Percentiles rank a stretch among this genome's conserved stretches.
Conservation (phyloP, 2,113 vertebrate species). For the Tenebrosternarchus preto region DNA sequence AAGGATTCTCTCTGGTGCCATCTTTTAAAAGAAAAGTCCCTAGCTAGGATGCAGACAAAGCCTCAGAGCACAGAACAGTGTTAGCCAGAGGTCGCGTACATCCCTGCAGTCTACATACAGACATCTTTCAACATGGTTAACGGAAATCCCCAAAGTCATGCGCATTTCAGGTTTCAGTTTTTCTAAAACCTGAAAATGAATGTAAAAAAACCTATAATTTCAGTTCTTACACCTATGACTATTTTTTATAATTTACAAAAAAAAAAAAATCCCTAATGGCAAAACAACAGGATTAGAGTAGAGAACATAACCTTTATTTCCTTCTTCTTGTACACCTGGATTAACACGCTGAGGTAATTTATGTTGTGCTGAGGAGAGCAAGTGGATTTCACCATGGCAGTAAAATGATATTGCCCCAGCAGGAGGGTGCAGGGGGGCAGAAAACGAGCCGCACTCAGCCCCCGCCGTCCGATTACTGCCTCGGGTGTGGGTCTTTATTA, state of each 20-base stretch:
- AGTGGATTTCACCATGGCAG: constrained; percentile 39
- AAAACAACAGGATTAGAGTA: constrained; percentile 22
- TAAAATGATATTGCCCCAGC: constrained; percentile 40
- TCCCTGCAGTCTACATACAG: neutral
- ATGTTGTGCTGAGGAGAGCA: constrained; percentile 43
- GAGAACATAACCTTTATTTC: neutral
- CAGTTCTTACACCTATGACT: no score
- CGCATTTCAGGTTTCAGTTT: no score
- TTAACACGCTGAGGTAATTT: constrained; percentile 56
- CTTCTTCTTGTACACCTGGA: constrained; percentile 9
- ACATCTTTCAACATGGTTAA: no score
- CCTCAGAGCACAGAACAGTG: neutral
- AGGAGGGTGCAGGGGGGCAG: constrained; percentile 27
- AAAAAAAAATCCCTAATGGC: neutral
- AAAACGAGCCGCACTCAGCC: constrained; percentile 1
- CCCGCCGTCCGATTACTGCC: constrained; percentile 22
- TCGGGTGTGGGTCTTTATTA: constrained; percentile 65
- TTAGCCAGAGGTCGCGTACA: constrained; percentile 15
- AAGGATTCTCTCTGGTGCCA: neutral
- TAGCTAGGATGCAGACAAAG: constrained; percentile 11
- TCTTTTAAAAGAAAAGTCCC: neutral
- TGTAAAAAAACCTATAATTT: no score
- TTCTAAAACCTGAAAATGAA: no score
- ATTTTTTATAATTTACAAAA: no score
- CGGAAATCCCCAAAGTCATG: no score